A percentile compares a stretch with the other conserved stretches of the same genome.
Conservation (phyloP, 2,888 invertebrate genomes). For the Sipunculus nudus region DNA sequence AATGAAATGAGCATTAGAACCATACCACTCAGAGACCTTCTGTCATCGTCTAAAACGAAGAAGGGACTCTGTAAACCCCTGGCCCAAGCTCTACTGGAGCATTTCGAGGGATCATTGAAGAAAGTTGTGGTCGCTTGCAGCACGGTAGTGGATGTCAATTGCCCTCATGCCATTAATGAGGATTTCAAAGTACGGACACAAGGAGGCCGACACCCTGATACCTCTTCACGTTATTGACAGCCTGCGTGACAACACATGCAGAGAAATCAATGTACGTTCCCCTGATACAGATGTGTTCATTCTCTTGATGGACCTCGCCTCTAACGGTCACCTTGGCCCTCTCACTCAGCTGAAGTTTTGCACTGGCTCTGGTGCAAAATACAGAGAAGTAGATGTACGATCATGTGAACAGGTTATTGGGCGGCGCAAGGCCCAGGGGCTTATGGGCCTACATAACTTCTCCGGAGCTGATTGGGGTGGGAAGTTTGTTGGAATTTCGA, state of each 20-base stretch:
- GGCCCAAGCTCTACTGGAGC: too few species aligned
- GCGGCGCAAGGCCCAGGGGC: constrained; percentile 12
- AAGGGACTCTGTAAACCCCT: too few species aligned
- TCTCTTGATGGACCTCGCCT: constrained; percentile 9
- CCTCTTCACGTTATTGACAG: constrained; percentile 12
- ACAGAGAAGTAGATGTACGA: constrained; percentile 13
- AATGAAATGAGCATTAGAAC: too few species aligned
- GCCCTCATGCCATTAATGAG: too few species aligned
- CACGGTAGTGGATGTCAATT: too few species aligned
- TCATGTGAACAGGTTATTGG: constrained; percentile 11
- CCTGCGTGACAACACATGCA: not conserved
- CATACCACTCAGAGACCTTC: too few species aligned
- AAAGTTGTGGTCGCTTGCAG: too few species aligned
- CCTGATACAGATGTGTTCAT: constrained; percentile 22
- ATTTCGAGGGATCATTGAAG: too few species aligned
- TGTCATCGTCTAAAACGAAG: too few species aligned
- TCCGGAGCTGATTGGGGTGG: constrained; percentile 23
- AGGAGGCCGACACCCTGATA: constrained; percentile 22
- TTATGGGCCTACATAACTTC: constrained; percentile 21
- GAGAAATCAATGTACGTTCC: constrained; percentile 16
- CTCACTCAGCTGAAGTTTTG: constrained; percentile 6
- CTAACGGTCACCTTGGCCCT: constrained; percentile 4
- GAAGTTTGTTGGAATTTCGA: constrained; percentile 22
- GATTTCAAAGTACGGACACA: too few species aligned
- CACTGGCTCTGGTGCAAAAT: constrained; percentile 20